These are phyloP conservation scores for Galaxias olidus DNA, from an alignment of 2,797 vertebrate species.

Conservation along the genomic window DNA sequence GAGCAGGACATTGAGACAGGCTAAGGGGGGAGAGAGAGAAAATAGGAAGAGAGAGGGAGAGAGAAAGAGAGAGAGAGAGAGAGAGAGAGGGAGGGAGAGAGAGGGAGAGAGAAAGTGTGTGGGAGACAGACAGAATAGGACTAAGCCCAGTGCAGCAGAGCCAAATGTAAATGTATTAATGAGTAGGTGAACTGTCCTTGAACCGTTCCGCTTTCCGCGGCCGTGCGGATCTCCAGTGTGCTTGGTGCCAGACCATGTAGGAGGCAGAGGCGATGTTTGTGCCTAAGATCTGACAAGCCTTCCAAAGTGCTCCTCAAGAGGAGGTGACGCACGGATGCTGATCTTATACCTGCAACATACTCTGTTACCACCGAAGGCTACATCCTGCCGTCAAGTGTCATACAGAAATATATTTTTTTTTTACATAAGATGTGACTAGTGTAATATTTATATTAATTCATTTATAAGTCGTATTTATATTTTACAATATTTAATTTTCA, in stretches of 20 bases:
- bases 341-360: conserved; percentile 52
- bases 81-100: conserved; percentile 37
- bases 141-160: conserved; percentile 14
- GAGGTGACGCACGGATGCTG: conserved; percentile 60
- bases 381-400: neutral
- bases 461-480: too few relatives aligned
- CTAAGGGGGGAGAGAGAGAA: neutral
- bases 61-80: conserved; percentile 32
- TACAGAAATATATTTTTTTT: too few relatives aligned
- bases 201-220: conserved; percentile 54
- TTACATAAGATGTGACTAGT: too few relatives aligned
- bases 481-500: too few relatives aligned
- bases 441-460: too few relatives aligned
- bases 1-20: neutral
- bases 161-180: conserved; percentile 66
- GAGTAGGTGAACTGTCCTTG: conserved; percentile 70
- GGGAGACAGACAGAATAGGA: conserved; percentile 21
- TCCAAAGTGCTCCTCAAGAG: conserved; percentile 59
- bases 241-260: conserved; percentile 61
- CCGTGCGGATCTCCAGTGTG: conserved; percentile 45
- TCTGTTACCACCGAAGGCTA: conserved; percentile 47
- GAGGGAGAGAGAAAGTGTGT: conserved; percentile 30
- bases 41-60: neutral
- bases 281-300: conserved; percentile 64
- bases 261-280: conserved; percentile 60